Conservation (phyloP, 2,888 invertebrate genomes). For the Ametastegia equiseti region DNA sequence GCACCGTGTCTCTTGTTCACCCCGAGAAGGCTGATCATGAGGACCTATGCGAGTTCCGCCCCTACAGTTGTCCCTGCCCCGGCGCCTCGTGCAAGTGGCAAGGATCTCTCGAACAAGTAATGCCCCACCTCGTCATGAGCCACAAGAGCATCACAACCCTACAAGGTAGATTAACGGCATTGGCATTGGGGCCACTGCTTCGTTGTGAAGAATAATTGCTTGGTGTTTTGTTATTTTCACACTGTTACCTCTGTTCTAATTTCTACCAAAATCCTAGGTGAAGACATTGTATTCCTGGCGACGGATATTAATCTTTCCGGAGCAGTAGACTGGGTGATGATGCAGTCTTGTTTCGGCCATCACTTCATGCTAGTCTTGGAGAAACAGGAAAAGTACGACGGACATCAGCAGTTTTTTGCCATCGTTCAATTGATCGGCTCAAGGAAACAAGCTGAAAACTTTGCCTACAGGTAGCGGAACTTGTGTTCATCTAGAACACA, state of each 20-base stretch:
- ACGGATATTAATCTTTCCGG: slow-evolving; percentile 99
- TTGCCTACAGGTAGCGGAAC: slow-evolving; percentile 89
- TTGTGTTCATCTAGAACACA: neutral
- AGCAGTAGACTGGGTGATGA: slow-evolving; percentile 99
- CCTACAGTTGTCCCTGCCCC: slow-evolving; percentile 99
- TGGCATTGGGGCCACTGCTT: neutral
- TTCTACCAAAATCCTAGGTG: slow-evolving; percentile 78
- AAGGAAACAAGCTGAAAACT: slow-evolving; percentile 98
- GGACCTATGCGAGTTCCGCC: slow-evolving; percentile 98
- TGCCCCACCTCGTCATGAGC: slow-evolving; percentile 98
- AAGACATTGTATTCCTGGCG: slow-evolving; percentile 99
- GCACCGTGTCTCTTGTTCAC: slow-evolving; percentile 92
- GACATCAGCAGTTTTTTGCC: slow-evolving; percentile 97
- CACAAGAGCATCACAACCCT: slow-evolving; percentile 99
- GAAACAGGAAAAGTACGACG: slow-evolving; percentile 98
- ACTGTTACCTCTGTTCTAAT: neutral
- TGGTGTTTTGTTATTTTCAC: neutral
- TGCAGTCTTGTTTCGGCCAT: slow-evolving; percentile 99
- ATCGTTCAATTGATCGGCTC: slow-evolving; percentile 99
- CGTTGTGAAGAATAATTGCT: neutral
- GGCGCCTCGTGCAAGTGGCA: slow-evolving; percentile 99
- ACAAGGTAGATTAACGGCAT: slow-evolving; percentile 82
- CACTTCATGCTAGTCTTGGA: slow-evolving; percentile 99
- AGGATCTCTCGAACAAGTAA: slow-evolving; percentile 97
- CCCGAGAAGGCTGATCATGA: slow-evolving; percentile 99